These are phyloP conservation scores for Drosophila ohnishii DNA, from an alignment of 1,140 invertebrate species.

Conservation along the genomic window DNA sequence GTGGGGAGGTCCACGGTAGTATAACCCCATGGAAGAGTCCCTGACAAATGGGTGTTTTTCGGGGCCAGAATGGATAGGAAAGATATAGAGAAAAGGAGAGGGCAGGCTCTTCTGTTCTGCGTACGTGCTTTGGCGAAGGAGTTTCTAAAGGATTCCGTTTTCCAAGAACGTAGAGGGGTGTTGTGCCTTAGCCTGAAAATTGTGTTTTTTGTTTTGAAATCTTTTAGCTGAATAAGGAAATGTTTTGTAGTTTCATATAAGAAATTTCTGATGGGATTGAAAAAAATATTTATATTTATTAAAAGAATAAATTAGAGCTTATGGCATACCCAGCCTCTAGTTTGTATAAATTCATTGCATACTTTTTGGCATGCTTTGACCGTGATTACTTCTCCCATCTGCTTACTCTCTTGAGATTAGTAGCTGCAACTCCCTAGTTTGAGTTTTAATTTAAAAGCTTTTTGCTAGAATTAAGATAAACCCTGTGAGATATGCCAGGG, in stretches of 20 bases:
- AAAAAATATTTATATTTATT: neutral
- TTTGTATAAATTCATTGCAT: neutral
- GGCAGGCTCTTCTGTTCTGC: conserved; percentile 26
- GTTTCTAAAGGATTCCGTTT: conserved; percentile 61
- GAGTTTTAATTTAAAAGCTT: neutral
- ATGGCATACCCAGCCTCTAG: neutral
- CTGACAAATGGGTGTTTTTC: conserved; percentile 37
- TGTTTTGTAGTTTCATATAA: neutral
- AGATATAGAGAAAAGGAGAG: neutral
- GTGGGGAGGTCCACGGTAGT: neutral
- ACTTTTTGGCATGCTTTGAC: neutral
- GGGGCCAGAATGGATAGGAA: neutral
- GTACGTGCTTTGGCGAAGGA: conserved; percentile 66
- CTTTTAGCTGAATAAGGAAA: neutral
- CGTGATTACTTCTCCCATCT: neutral
- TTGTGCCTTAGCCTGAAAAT: conserved; percentile 42
- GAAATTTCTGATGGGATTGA: neutral
- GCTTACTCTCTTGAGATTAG: neutral
- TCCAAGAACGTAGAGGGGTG: conserved; percentile 8
- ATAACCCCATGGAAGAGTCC: conserved; percentile 42
- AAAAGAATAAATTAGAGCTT: neutral
- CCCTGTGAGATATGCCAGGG: neutral
- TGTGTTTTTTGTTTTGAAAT: conserved; percentile 1
- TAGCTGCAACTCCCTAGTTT: neutral
- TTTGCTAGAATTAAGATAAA: conserved; percentile 2